Base-by-base conservation (phyloP, 2,797 vertebrate genomes). In the Hemibagrus guttatus region DNA sequence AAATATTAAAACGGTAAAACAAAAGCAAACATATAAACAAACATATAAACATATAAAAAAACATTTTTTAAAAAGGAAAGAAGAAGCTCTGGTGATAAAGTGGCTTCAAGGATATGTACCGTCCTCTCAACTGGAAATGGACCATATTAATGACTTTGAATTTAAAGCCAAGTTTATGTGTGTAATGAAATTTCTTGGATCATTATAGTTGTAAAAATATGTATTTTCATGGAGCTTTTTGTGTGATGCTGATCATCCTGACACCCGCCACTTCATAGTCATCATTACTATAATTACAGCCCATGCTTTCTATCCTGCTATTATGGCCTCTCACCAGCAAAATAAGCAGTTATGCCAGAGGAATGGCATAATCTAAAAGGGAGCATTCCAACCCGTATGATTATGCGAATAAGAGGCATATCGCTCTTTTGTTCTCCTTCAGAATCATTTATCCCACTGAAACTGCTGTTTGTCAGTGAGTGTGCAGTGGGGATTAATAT, bases 261-360 rank as follows among this genome's bases (percentile, higher is more conserved):
- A 90, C 85, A 85, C 69, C 83, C 84, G 39, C 26, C 49, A 28
- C 63, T 86, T 79, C 54, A 82, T 79, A 71, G 76, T 85, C 84
- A 74, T 89, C 87, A 88, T 90, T 84, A 87, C 54, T 81, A 86
- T 90, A 87, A 90, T 88, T 88, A 89, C 74, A 39, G 83, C 82
- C 83, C 52, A 28, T 21, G 58, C 75, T 86, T 89, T 72, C 83
- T 74, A 86, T 84, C 61, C 88, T 85, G 84, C 84, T 74, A 88
- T 87, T 85, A 85, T 84, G 59, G 76, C 74, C 52, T 81, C 42
- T 76, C 75, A 35, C n/a, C 75, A 84, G 83, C 68, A 85, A 84
- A 88, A 89, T 87, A 87, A 86, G 84, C n/a, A 85, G 87, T 84
- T 86, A 88, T 85, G 85, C 56, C 85, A 23, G 42, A 87, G 54